phyloP scores from a whole-genome alignment of 1,140 invertebrate genomes.

The Philaenus spumarius region DNA sequence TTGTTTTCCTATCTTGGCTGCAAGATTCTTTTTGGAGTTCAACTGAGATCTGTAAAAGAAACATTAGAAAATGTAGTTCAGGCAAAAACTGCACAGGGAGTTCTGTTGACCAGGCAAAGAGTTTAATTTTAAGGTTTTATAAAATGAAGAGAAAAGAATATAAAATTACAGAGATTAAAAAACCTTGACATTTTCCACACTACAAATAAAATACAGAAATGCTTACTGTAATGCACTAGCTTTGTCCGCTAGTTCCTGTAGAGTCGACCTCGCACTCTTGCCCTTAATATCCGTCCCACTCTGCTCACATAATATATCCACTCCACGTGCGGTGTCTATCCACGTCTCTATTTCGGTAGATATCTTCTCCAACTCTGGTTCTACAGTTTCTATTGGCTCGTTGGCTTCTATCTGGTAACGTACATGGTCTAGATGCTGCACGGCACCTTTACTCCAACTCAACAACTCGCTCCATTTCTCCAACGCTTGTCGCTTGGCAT shows the following conservation, averaged over 20 bases:
- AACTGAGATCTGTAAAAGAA: constrained; percentile 24
- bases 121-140: too few species aligned
- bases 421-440: constrained; percentile 68
- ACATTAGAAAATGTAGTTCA: too few species aligned
- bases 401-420: constrained; percentile 70
- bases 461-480: constrained; percentile 79
- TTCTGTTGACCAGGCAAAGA: too few species aligned
- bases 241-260: constrained; percentile 46
- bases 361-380: constrained; percentile 47
- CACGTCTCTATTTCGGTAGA: constrained; percentile 50
- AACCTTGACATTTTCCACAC: too few species aligned
- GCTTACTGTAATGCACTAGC: constrained; percentile 34
- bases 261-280: constrained; percentile 49
- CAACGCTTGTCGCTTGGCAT: constrained; percentile 62
- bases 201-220: too few species aligned
- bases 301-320: constrained; percentile 58
- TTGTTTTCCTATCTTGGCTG: constrained; percentile 20
- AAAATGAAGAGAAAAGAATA: too few species aligned
- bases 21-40: constrained; percentile 21
- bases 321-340: constrained; percentile 56
- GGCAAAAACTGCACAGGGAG: too few species aligned
- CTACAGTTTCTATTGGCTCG: constrained; percentile 57
- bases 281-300: constrained; percentile 52
- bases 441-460: constrained; percentile 73
- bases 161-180: too few species aligned